A percentile compares a stretch with the other conserved stretches of the same genome.
Evolutionary conservation across 1,140 invertebrate genomes (phyloP).

Genomic region (Hyles euphorbiae): DNA sequence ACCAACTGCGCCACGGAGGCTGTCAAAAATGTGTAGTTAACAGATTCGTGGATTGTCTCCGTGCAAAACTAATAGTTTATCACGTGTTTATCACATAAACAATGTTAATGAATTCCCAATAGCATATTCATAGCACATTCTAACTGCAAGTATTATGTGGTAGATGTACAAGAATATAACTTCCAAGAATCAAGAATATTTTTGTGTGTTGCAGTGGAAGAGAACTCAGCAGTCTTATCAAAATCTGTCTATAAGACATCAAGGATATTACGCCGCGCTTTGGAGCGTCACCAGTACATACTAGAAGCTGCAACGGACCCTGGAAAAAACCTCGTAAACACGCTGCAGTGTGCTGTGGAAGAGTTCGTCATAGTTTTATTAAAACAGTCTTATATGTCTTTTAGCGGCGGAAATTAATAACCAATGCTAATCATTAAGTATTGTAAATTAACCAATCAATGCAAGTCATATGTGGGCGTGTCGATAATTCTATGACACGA

Average conservation of each 20-base stretch:
- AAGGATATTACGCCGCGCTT: slow-evolving; percentile 27
- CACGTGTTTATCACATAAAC: too few species aligned
- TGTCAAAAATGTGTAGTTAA: too few species aligned
- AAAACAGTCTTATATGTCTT: neutral
- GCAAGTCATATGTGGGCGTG: too few species aligned
- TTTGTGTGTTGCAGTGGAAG: slow-evolving; percentile 36
- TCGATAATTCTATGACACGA: too few species aligned
- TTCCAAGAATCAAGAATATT: too few species aligned
- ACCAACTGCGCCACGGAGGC: too few species aligned
- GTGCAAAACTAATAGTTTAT: too few species aligned
- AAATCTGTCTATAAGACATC: slow-evolving; percentile 32
- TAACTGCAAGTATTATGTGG: too few species aligned
- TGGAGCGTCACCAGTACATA: slow-evolving; percentile 42
- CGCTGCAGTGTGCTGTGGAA: slow-evolving; percentile 34
- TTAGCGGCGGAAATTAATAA: neutral
- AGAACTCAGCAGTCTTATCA: slow-evolving; percentile 28
- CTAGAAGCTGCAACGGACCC: slow-evolving; percentile 28
- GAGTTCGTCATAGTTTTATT: slow-evolving; percentile 30
- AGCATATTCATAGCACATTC: too few species aligned
- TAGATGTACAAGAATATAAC: too few species aligned
- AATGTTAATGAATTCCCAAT: too few species aligned
- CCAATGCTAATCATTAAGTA: neutral
- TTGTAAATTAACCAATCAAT: neutral
- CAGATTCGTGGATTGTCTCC: too few species aligned
- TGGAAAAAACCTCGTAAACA: slow-evolving; percentile 19